Percentiles rank a stretch among this genome's conserved stretches.
Conservation (phyloP, 2,888 invertebrate species). For the Stictocephala bisonia region DNA sequence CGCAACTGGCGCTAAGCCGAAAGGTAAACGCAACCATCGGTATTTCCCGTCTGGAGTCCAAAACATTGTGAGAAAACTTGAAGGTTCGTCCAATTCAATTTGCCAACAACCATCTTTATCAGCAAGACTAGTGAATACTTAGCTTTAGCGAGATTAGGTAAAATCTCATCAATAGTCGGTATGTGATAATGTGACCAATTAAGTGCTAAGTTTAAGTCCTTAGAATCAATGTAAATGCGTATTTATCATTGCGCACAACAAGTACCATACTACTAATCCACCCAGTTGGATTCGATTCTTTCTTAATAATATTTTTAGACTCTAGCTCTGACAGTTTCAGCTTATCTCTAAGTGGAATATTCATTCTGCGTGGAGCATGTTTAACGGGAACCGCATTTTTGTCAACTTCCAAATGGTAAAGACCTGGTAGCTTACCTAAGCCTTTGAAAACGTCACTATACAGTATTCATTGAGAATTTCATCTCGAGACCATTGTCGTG, state of each 20-base stretch:
- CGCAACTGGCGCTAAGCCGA: conserved; percentile 52
- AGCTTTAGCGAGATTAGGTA: conserved; percentile 28
- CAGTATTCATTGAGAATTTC: not conserved
- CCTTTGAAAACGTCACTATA: not conserved
- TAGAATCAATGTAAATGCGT: too few relatives aligned
- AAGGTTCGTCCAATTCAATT: conserved; percentile 52
- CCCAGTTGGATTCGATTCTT: not conserved
- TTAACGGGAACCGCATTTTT: not conserved
- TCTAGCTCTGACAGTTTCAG: too few relatives aligned
- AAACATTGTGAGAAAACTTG: conserved; percentile 53
- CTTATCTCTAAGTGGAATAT: not conserved
- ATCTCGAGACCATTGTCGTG: not conserved
- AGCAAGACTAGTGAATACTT: conserved; percentile 58
- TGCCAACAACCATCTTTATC: conserved; percentile 57
- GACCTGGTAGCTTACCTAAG: not conserved
- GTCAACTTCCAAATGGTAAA: not conserved
- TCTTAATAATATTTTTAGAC: not conserved
- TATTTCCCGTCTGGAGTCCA: conserved; percentile 56
- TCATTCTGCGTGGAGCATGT: not conserved
- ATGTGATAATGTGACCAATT: too few relatives aligned
- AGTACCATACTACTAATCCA: not conserved
- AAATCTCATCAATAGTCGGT: conserved; percentile 11
- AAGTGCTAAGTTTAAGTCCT: too few relatives aligned
- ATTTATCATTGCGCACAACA: not conserved
- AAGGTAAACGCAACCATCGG: conserved; percentile 55